phyloP scores from a whole-genome alignment of 1,140 invertebrate species.

The Gerris buenoi region DNA sequence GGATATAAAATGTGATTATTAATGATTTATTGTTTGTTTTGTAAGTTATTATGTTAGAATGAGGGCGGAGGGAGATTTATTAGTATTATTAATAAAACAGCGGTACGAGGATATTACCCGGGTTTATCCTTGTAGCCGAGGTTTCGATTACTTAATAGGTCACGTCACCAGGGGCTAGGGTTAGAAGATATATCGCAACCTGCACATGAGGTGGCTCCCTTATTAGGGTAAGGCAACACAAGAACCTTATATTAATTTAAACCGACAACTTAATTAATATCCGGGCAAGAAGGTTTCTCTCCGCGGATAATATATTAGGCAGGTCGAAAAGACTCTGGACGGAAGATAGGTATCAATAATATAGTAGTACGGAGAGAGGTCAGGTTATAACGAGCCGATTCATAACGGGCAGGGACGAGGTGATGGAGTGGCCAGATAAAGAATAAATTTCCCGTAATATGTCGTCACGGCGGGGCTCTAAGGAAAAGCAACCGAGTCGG shows the following conservation, averaged over 20 bases:
- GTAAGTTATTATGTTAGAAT: too few species aligned
- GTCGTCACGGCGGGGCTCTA: neutral
- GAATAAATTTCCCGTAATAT: neutral
- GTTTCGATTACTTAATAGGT: too few species aligned
- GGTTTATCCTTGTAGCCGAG: too few species aligned
- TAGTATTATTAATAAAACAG: too few species aligned
- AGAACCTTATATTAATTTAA: neutral
- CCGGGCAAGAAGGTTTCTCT: neutral
- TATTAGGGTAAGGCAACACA: neutral
- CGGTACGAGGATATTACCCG: too few species aligned
- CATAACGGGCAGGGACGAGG: neutral
- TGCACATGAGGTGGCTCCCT: too few species aligned
- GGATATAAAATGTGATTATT: too few species aligned
- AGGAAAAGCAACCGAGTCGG: neutral
- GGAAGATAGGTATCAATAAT: neutral
- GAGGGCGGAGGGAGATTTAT: too few species aligned
- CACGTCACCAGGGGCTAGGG: too few species aligned
- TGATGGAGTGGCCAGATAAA: neutral
- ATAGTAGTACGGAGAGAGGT: too few species aligned
- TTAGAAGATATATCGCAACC: too few species aligned
- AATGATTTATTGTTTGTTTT: too few species aligned
- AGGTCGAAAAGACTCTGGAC: neutral
- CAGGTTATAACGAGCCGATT: neutral
- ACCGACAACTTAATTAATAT: neutral
- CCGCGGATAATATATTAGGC: neutral